phyloP scores from a whole-genome alignment of 2,113 vertebrate genomes.

The Hassar affinis region DNA sequence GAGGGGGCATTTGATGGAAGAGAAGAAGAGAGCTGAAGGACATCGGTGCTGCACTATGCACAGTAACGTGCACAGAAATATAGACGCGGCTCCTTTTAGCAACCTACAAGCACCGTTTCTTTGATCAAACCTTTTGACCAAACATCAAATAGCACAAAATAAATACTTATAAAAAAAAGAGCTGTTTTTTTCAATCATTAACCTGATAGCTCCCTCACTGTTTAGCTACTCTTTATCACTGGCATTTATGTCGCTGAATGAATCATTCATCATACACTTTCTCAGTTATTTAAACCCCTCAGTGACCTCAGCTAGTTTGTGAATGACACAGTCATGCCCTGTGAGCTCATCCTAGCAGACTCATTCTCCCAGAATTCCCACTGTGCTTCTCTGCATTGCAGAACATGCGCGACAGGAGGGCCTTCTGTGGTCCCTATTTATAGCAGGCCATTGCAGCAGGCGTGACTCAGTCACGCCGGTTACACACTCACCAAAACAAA shows the following conservation, averaged over 20 bases:
- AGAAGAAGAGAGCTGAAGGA: slow-evolving; percentile 39
- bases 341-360: slow-evolving; percentile 45
- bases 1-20: neutral
- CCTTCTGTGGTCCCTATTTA: slow-evolving; percentile 59
- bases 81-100: neutral
- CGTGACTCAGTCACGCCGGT: slow-evolving; percentile 38
- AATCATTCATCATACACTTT: neutral
- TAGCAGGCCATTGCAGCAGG: slow-evolving; percentile 49
- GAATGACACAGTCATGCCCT: slow-evolving; percentile 46
- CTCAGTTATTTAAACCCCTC: neutral
- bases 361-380: slow-evolving; percentile 59
- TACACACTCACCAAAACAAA: slow-evolving; percentile 32
- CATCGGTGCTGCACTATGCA: slow-evolving; percentile 24
- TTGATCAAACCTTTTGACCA: neutral
- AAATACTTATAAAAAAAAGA: neutral
- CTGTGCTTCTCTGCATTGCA: slow-evolving; percentile 58
- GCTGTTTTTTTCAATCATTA: neutral
- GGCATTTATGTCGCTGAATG: neutral
- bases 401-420: slow-evolving; percentile 50
- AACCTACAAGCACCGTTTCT: neutral
- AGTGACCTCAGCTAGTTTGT: slow-evolving; percentile 32
- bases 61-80: slow-evolving; percentile 15
- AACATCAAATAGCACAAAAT: neutral
- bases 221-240: neutral
- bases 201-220: neutral